Evolutionary conservation across 2,113 vertebrate species (phyloP), one percentile per base, ranked within the genome.

Genomic region (Lampris megalopsis): DNA sequence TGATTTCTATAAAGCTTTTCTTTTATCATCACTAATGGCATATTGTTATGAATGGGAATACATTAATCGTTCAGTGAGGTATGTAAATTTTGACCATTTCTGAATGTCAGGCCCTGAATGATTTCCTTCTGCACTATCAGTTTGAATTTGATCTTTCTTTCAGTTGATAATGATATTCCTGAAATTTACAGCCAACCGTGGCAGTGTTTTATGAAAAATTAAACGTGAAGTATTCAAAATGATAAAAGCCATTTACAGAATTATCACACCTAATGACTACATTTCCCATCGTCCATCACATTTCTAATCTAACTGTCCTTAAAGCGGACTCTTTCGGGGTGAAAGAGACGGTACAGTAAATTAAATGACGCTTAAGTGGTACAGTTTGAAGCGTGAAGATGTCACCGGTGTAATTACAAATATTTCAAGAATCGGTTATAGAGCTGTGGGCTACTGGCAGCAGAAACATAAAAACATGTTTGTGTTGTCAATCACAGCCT

Each of bases 401-500:
- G 67, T 50, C 54, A 72, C 67, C 3, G 71, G 71, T 45, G 68
- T 79, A 77, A 71, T 71, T 65, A 38, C 45, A 61, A 75, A 64
- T 77, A 72, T 52, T 72, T 65, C 41, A 63, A 83, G 59, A 76
- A 87, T 74, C 48, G 10, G 40, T 61, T 67, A 42, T 38, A 71
- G 63, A 62, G 62, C 78, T 80, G 24, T 70, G 47, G 71, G 66
- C 66, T 60, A 85, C 71, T 56, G 67, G 57, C 66, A 77, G 62
- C 60, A 62, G 77, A 63, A 86, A 76, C 82, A 87, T 86, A 71
- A 86, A 68, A 80, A 80, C 88, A 81, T 91, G 91, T 91, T 93
- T 92, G 88, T 88, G 85, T 90, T 93, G 92, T 93, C 93, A 94
- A 92, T 94, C 93, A 94, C 82, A 93, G 79, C 50, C 74, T 83